These are phyloP conservation scores for Rhopilema esculentum DNA, from an alignment of 30 jellyfish, hydroid and myxozoan species.

Conservation along the genomic window DNA sequence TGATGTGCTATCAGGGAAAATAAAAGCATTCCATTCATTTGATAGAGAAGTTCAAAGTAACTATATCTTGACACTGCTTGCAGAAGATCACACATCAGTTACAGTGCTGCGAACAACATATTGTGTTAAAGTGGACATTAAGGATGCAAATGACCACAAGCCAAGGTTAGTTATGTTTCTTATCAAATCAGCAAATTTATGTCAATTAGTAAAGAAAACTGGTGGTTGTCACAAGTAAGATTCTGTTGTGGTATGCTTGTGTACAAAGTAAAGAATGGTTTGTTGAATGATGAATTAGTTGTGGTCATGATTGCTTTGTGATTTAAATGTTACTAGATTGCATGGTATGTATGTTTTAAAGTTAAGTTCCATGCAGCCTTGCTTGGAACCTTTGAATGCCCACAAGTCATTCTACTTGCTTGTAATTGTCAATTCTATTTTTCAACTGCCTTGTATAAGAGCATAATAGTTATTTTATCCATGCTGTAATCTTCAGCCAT, in stretches of 20 bases:
- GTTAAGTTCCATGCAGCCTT: too few relatives aligned
- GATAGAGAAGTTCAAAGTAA: constrained; percentile 53
- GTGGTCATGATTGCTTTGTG: too few relatives aligned
- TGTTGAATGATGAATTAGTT: too few relatives aligned
- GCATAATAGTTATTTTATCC: too few relatives aligned
- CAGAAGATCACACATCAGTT: constrained; percentile 46
- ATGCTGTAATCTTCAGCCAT: too few relatives aligned
- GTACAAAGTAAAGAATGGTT: too few relatives aligned
- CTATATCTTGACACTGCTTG: constrained; percentile 56
- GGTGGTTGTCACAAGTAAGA: background rate
- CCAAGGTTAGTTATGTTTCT: constrained; percentile 74
- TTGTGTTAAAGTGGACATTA: constrained; percentile 56
- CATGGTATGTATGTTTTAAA: too few relatives aligned
- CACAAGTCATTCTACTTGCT: background rate
- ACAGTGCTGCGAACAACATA: constrained; percentile 30
- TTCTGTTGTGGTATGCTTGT: too few relatives aligned
- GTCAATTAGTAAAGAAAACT: background rate
- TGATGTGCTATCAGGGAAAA: constrained; percentile 32
- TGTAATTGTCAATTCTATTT: too few relatives aligned
- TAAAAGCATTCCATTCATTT: background rate
- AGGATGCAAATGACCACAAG: constrained; percentile 72
- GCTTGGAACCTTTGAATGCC: background rate
- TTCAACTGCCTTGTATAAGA: too few relatives aligned
- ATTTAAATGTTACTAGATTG: too few relatives aligned
- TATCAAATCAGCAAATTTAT: background rate